These are phyloP conservation scores for Poliocrania exsul DNA, from an alignment of 2,797 vertebrate genomes.

Conservation along the genomic window DNA sequence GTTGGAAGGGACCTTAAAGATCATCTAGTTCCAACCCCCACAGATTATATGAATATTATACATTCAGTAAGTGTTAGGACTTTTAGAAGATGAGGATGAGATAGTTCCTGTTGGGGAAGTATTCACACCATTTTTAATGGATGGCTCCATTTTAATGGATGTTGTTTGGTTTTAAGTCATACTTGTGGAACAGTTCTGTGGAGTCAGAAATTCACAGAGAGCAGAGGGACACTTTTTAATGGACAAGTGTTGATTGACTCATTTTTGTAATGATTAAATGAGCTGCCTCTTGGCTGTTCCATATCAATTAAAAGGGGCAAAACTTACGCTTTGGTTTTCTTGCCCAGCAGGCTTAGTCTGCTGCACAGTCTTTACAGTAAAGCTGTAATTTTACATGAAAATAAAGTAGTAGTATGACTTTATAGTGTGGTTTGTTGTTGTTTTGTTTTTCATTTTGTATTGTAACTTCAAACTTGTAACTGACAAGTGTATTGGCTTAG, in stretches of 20 bases:
- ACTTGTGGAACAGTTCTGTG: rapidly evolving
- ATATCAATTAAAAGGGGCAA: not conserved
- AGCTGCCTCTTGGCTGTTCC: not conserved
- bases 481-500: not conserved
- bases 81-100: not conserved
- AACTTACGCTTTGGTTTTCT: not conserved
- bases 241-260: not conserved
- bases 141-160: not conserved
- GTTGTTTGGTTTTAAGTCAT: not conserved
- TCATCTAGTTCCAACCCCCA: not conserved
- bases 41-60: not conserved
- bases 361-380: not conserved
- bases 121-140: not conserved
- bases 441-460: not conserved
- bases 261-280: not conserved
- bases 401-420: not conserved
- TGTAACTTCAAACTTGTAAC: not conserved
- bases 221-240: not conserved
- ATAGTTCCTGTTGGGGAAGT: not conserved
- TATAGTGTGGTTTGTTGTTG: not conserved
- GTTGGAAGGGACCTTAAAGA: not conserved
- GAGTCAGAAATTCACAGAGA: not conserved
- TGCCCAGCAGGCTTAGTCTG: not conserved
- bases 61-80: not conserved
- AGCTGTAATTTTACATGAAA: not conserved